phyloP scores from a whole-genome alignment of 2,888 invertebrate species.

The Ellobium chinense region DNA sequence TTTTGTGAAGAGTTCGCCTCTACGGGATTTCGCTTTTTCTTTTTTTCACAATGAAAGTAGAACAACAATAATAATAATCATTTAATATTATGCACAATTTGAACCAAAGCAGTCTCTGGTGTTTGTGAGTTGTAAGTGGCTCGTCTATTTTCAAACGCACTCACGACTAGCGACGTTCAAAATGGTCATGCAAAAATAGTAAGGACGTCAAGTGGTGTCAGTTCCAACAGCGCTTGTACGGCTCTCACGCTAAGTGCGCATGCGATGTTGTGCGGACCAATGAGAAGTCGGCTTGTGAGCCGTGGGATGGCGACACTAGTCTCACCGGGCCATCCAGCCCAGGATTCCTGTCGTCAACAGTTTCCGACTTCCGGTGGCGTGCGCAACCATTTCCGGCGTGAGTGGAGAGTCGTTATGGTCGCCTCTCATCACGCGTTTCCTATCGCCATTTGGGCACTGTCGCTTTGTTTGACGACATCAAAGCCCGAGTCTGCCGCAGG shows the following conservation, averaged over 20 bases:
- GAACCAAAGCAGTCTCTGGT: too few relatives aligned
- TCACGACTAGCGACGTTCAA: neutral
- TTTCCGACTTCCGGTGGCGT: constrained; percentile 35
- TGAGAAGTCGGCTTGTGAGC: neutral
- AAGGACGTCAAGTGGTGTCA: neutral
- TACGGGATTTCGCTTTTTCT: too few relatives aligned
- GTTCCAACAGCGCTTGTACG: neutral
- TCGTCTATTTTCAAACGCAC: neutral
- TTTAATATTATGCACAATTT: too few relatives aligned
- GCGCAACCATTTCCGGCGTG: constrained; percentile 34
- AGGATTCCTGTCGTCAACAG: constrained; percentile 42
- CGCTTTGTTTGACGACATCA: neutral
- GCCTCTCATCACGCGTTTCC: neutral
- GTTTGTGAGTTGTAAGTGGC: too few relatives aligned
- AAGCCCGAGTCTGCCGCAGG: neutral
- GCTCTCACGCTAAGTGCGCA: constrained; percentile 1
- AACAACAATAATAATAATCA: too few relatives aligned
- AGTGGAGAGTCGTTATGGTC: neutral
- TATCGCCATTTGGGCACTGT: neutral
- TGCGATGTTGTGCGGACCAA: neutral
- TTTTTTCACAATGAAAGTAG: too few relatives aligned
- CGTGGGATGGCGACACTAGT: constrained; percentile 36
- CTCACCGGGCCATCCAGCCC: constrained; percentile 10
- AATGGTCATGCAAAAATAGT: neutral
- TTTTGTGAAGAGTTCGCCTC: too few relatives aligned